Conservation (phyloP, 2,888 invertebrate species). For the Kuschelorhynchus macadamiae region DNA sequence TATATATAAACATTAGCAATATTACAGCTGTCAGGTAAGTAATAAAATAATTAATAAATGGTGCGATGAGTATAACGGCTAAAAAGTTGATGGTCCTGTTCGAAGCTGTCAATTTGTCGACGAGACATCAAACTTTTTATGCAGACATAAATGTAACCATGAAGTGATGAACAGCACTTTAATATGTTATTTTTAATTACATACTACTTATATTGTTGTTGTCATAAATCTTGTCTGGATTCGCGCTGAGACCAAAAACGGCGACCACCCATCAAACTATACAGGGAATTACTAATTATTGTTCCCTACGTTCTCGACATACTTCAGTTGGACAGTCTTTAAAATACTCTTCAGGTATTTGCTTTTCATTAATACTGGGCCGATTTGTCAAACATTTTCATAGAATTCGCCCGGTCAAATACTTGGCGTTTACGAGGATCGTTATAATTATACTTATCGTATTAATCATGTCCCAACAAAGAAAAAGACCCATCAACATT, state of each 20-base stretch:
- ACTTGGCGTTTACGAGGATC: constrained; percentile 39
- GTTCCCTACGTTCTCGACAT: constrained; percentile 57
- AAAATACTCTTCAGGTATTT: constrained; percentile 53
- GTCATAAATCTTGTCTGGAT: constrained; percentile 48
- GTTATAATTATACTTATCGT: constrained; percentile 42
- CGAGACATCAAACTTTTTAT: constrained; percentile 20
- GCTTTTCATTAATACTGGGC: constrained; percentile 52
- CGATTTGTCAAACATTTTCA: constrained; percentile 53
- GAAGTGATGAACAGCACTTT: constrained; percentile 28
- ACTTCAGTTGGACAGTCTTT: constrained; percentile 47
- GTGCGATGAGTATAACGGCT: not conserved
- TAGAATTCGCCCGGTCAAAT: constrained; percentile 43
- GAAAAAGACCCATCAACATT: constrained; percentile 33
- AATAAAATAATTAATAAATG: constrained; percentile 1
- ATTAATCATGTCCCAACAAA: constrained; percentile 32
- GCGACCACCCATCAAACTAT: constrained; percentile 59
- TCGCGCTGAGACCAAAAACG: constrained; percentile 26
- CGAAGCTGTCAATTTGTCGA: constrained; percentile 25
- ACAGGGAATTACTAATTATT: constrained; percentile 59
- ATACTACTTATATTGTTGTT: constrained; percentile 29
- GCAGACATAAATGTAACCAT: constrained; percentile 2
- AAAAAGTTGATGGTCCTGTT: not conserved
- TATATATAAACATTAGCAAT: not conserved
- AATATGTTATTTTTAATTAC: constrained; percentile 36
- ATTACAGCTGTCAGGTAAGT: not conserved